A percentile compares a stretch with the other conserved stretches of the same genome.
Conservation (phyloP, 2,888 invertebrate genomes). For the Microctonus aethiopoides region DNA sequence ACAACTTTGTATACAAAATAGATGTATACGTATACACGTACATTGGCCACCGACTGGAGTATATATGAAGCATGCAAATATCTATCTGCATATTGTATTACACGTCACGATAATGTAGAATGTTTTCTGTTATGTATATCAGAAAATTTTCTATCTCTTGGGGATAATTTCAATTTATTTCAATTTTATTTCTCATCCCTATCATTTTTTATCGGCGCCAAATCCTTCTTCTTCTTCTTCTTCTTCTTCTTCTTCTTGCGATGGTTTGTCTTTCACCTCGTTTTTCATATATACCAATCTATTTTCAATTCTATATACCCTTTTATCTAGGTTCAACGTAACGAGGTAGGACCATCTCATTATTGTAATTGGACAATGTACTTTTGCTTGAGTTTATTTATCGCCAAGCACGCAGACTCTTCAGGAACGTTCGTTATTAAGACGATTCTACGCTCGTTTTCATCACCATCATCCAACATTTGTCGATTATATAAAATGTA, state of each 20-base stretch:
- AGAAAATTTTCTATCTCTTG: neutral
- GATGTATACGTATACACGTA: neutral
- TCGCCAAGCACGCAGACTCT: constrained; percentile 36
- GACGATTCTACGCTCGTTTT: constrained; percentile 35
- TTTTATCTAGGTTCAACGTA: constrained; percentile 20
- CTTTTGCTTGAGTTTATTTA: constrained; percentile 50
- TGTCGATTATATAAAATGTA: too few species aligned
- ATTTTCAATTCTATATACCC: constrained; percentile 15
- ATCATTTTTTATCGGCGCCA: constrained; percentile 45
- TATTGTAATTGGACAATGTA: constrained; percentile 58
- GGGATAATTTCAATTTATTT: neutral
- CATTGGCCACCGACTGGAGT: neutral
- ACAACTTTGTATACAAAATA: constrained; percentile 32
- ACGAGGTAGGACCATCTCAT: constrained; percentile 48
- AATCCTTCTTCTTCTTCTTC: neutral
- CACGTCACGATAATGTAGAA: constrained; percentile 58
- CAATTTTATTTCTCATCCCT: constrained; percentile 10
- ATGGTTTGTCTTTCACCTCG: neutral
- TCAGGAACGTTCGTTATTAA: constrained; percentile 39
- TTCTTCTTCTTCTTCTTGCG: neutral
- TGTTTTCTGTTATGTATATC: neutral
- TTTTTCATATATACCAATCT: neutral
- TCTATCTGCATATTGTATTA: constrained; percentile 64
- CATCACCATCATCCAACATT: too few species aligned
- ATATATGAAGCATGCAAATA: constrained; percentile 56